phyloP scores from a whole-genome alignment of 2,113 vertebrate genomes.

The Chaetops frenatus region DNA sequence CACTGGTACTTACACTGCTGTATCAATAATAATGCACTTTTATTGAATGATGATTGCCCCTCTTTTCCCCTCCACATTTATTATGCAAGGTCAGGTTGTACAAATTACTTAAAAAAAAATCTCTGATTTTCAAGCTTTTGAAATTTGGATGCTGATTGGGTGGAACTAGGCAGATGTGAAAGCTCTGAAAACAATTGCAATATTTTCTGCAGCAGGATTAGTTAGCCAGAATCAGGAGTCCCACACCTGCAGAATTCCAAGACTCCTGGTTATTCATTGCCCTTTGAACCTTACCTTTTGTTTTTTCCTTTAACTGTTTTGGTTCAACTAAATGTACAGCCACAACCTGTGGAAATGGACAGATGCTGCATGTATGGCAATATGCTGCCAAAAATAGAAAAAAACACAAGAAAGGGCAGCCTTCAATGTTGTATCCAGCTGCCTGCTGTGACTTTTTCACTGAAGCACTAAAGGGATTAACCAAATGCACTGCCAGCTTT shows the following conservation, averaged over 20 bases:
- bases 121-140: background rate
- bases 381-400: background rate
- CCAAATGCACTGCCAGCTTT: slow-evolving; percentile 2
- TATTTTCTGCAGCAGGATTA: background rate
- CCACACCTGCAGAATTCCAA: background rate
- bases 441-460: slow-evolving; percentile 32
- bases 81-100: background rate
- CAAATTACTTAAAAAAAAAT: background rate
- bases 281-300: background rate
- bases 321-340: background rate
- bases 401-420: background rate
- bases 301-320: background rate
- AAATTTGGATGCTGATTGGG: background rate
- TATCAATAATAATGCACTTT: background rate
- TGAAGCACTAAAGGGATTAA: background rate
- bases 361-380: background rate
- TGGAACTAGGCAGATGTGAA: background rate
- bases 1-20: background rate
- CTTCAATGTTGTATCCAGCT: background rate
- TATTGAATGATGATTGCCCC: background rate
- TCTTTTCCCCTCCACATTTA: background rate
- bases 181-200: background rate
- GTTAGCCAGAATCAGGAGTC: background rate
- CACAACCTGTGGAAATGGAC: background rate
- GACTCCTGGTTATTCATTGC: background rate